Percentiles rank a stretch among this genome's conserved stretches.
phyloP scores from a whole-genome alignment of 2,797 vertebrate species.

The Margarornis squamiger region DNA sequence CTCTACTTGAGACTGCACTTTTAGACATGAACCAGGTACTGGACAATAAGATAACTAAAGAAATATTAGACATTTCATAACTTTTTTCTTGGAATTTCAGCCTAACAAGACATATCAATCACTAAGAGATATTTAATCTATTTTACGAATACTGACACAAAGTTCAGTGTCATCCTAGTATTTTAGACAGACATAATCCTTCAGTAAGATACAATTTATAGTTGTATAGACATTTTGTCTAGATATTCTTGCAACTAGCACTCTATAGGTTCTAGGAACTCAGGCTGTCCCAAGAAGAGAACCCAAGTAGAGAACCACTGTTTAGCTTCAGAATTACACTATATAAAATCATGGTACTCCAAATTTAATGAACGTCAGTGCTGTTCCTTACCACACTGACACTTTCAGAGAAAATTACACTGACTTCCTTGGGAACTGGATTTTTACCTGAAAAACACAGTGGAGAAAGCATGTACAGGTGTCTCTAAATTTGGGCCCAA shows the following conservation, averaged over 20 bases:
- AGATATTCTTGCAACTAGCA: neutral
- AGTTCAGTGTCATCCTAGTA: neutral
- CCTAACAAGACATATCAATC: neutral
- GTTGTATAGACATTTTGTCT: neutral
- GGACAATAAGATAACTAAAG: neutral
- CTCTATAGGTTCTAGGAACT: neutral
- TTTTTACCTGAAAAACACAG: neutral
- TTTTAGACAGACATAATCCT: neutral
- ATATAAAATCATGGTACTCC: neutral
- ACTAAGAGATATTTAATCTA: neutral
- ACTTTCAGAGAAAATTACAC: neutral
- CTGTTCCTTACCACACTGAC: neutral
- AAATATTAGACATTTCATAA: neutral
- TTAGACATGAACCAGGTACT: neutral
- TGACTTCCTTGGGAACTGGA: neutral
- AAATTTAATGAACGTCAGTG: neutral
- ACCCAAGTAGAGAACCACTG: neutral
- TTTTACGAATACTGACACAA: neutral
- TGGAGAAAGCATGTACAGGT: neutral
- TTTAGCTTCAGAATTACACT: neutral
- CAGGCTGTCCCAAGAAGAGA: neutral
- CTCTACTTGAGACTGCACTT: neutral
- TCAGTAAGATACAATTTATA: neutral
- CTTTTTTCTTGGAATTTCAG: neutral
- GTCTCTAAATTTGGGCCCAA: neutral